Conservation (phyloP, 1,140 invertebrate genomes). For the Drosophila lacteicornis region DNA sequence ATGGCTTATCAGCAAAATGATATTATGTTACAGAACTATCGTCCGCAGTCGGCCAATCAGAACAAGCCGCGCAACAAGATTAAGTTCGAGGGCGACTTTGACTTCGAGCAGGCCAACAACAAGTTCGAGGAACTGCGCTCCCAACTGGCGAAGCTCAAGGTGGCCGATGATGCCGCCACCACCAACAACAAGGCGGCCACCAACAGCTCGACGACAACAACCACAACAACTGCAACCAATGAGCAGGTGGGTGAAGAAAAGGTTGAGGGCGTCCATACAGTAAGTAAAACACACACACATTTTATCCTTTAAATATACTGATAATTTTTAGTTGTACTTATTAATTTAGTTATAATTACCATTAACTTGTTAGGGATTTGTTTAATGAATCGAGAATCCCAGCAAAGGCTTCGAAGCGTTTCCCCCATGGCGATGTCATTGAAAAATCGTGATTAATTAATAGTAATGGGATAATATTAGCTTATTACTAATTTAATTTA, state of each 20-base stretch:
- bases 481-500: neutral
- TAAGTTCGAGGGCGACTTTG: slow-evolving; percentile 74
- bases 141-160: slow-evolving; percentile 93
- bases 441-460: too few species aligned
- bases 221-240: slow-evolving; percentile 63
- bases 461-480: neutral
- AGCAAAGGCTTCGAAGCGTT: neutral
- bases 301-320: slow-evolving; percentile 19
- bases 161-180: slow-evolving; percentile 88
- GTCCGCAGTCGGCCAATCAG: slow-evolving; percentile 72
- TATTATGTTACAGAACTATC: slow-evolving; percentile 62
- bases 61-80: slow-evolving; percentile 76
- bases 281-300: slow-evolving; percentile 22
- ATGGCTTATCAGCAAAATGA: neutral
- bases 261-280: slow-evolving; percentile 29
- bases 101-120: slow-evolving; percentile 98
- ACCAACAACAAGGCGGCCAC: slow-evolving; percentile 79
- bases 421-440: too few species aligned
- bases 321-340: neutral
- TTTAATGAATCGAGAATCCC: neutral
- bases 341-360: neutral
- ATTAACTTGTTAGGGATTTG: neutral
- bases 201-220: slow-evolving; percentile 42
- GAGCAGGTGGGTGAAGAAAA: slow-evolving; percentile 83
- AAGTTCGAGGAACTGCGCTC: slow-evolving; percentile 96